Evolutionary conservation across 2,113 vertebrate genomes (phyloP).

Genomic region (Heterotilapia buettikoferi): DNA sequence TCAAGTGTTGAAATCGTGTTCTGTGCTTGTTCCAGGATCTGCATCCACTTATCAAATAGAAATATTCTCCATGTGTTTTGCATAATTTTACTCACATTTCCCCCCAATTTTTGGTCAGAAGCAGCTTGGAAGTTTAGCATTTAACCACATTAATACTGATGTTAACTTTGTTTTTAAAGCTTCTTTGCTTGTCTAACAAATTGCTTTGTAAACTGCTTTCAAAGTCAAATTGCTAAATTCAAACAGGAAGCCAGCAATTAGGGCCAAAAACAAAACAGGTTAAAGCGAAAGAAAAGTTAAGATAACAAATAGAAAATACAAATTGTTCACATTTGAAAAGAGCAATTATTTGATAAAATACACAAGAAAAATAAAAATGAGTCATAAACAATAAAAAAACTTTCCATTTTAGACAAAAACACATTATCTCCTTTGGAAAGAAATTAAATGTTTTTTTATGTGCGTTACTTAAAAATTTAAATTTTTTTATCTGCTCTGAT

Average conservation of each 20-base stretch:
- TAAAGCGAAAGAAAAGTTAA: fast-evolving
- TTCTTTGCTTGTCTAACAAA: background rate
- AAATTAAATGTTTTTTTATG: background rate
- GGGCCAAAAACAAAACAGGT: background rate
- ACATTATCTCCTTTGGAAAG: background rate
- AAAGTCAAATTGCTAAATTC: background rate
- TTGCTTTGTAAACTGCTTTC: background rate
- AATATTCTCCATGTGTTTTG: background rate
- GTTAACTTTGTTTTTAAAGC: background rate
- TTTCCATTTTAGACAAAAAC: background rate
- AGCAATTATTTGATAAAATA: background rate
- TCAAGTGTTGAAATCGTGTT: background rate
- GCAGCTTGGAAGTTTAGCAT: background rate
- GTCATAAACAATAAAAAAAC: background rate
- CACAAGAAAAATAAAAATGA: background rate
- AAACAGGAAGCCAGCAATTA: background rate
- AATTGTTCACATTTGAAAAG: background rate
- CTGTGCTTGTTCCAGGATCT: background rate
- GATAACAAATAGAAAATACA: background rate
- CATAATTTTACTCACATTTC: background rate
- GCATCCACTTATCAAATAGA: background rate
- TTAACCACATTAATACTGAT: background rate
- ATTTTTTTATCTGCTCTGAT: background rate
- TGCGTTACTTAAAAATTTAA: background rate
- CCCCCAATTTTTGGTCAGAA: background rate